A percentile compares a stretch with the other conserved stretches of the same genome.
Evolutionary conservation across 2,888 invertebrate genomes (phyloP).

Genomic region (Watsonalla binaria): DNA sequence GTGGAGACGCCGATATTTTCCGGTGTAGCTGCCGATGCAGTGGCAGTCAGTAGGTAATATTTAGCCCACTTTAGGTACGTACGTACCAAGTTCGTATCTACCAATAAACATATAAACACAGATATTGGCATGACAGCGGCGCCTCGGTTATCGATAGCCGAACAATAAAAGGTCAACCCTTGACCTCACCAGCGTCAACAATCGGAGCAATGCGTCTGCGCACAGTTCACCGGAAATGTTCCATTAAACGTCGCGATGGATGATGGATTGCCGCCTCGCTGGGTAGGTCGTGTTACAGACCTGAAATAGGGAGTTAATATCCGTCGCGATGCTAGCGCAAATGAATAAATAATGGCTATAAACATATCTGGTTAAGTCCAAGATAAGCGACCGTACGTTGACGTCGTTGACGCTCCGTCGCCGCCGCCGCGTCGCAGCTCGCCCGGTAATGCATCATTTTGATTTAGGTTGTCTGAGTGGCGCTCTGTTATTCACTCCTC

Average conservation of each 20-base stretch:
- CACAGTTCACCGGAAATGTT: constrained; percentile 42
- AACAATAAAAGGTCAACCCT: constrained; percentile 54
- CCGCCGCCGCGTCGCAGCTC: constrained; percentile 5
- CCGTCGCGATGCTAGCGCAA: constrained; percentile 18
- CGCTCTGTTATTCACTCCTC: constrained; percentile 6
- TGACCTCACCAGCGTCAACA: constrained; percentile 40
- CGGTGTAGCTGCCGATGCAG: no score
- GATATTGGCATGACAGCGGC: constrained; percentile 37
- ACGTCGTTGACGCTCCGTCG: neutral
- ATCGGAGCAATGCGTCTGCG: constrained; percentile 44
- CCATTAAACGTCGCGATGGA: constrained; percentile 42
- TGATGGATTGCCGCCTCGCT: constrained; percentile 41
- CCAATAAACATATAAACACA: constrained; percentile 16
- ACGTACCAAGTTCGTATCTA: constrained; percentile 11
- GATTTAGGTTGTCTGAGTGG: constrained; percentile 9
- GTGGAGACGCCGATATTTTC: no score
- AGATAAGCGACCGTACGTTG: constrained; percentile 2
- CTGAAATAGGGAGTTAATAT: constrained; percentile 28
- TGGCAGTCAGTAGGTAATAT: no score
- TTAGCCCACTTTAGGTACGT: neutral
- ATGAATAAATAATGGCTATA: constrained; percentile 22
- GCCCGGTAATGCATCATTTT: constrained; percentile 13
- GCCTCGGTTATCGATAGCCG: constrained; percentile 50
- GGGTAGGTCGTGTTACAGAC: constrained; percentile 24
- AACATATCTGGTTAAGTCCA: constrained; percentile 10